A percentile compares a stretch with the other conserved stretches of the same genome.
phyloP scores from a whole-genome alignment of 1,140 invertebrate genomes.

The Monomorium pharaonis region DNA sequence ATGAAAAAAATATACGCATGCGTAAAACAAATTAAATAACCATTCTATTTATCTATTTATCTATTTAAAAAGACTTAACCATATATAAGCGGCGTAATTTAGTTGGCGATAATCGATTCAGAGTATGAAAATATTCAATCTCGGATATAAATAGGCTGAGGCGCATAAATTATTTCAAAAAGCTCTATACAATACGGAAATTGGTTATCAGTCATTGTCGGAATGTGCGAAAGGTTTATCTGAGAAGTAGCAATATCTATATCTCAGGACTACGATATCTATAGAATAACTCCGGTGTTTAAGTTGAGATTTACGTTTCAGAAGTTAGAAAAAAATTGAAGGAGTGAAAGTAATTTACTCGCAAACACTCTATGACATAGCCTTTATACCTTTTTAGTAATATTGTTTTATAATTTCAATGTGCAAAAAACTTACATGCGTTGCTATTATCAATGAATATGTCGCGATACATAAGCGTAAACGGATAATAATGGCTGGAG shows the following conservation, averaged over 20 bases:
- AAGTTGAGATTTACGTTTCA: no score
- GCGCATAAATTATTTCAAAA: background rate
- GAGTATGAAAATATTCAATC: background rate
- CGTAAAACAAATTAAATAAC: background rate
- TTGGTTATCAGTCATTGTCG: constrained; percentile 9
- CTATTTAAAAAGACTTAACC: background rate
- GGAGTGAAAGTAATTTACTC: no score
- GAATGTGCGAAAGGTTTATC: background rate
- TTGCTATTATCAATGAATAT: no score
- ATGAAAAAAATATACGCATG: background rate
- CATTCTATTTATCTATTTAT: no score
- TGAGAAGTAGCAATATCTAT: background rate
- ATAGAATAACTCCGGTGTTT: no score
- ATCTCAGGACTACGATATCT: background rate
- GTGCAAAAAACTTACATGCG: no score
- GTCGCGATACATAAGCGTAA: no score
- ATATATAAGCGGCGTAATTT: background rate
- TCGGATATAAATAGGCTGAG: background rate
- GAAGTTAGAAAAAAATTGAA: no score
- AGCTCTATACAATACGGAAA: background rate
- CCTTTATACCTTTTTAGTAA: no score
- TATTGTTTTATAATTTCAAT: no score
- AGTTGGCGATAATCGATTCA: background rate
- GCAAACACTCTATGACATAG: no score
- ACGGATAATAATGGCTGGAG: no score